Evolutionary conservation across 2,113 vertebrate genomes (phyloP).

Genomic region (Malaclemys terrapin): DNA sequence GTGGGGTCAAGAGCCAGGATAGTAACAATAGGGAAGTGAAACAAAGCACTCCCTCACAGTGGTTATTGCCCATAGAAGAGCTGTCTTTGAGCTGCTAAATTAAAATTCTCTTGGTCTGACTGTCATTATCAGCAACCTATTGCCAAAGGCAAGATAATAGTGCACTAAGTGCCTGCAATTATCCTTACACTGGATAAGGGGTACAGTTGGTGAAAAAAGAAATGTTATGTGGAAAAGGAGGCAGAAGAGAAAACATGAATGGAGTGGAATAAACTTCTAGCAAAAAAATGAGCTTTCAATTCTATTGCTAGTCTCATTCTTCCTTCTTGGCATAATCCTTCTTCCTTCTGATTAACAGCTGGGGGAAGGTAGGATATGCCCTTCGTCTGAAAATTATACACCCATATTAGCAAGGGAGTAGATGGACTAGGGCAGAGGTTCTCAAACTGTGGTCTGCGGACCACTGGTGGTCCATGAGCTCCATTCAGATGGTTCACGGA

Average conservation of each 20-base stretch:
- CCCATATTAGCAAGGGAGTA: not conserved
- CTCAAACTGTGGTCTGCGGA: no score
- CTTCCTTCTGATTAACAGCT: not conserved
- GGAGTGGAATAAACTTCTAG: not conserved
- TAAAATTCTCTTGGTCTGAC: not conserved
- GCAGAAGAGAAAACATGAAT: not conserved
- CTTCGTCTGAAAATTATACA: not conserved
- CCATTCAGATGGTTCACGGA: no score
- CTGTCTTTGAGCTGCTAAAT: not conserved
- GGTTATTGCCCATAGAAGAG: not conserved
- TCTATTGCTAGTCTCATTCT: not conserved
- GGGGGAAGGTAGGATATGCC: not conserved
- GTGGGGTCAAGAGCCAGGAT: not conserved
- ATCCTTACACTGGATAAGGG: fast-evolving
- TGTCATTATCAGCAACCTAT: not conserved
- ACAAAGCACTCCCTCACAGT: not conserved
- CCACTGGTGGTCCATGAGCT: no score
- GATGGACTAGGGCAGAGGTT: not conserved
- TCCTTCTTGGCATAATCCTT: not conserved
- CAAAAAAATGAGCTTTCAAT: not conserved
- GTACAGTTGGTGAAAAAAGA: not conserved
- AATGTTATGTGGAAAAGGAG: not conserved
- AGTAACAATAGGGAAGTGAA: not conserved
- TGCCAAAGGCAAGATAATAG: not conserved
- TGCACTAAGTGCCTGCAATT: not conserved